Conservation (phyloP, 2,888 invertebrate species). For the Eumacrocentrus americanus region DNA sequence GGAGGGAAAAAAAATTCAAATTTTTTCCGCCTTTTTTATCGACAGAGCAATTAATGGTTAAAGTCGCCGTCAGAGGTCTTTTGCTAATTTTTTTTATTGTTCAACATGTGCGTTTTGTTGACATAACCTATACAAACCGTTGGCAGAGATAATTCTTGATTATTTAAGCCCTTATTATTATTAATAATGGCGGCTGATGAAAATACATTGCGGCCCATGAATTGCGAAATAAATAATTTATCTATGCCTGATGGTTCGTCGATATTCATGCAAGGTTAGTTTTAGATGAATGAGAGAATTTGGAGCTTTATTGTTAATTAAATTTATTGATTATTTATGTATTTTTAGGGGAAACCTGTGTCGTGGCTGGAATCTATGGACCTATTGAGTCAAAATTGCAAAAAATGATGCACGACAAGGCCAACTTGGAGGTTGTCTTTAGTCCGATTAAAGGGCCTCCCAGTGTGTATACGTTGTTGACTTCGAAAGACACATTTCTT, state of each 20-base stretch:
- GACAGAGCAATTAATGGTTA: no score
- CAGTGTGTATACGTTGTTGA: no score
- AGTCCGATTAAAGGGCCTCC: conserved; percentile 79
- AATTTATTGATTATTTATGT: conserved; percentile 16
- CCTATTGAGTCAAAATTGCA: conserved; percentile 80
- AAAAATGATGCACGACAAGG: conserved; percentile 78
- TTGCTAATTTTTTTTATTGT: no score
- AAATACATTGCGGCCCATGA: conserved; percentile 62
- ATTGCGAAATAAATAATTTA: conserved; percentile 75
- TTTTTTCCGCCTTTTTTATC: no score
- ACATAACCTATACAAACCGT: no score
- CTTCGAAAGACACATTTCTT: no score
- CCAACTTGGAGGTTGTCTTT: conserved; percentile 79
- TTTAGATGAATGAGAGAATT: conserved; percentile 22
- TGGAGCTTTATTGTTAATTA: no score
- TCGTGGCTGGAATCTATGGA: conserved; percentile 80
- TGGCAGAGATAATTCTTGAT: no score
- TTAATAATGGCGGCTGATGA: conserved; percentile 39
- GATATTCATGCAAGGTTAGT: conserved; percentile 76
- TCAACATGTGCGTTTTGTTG: no score
- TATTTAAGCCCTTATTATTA: background rate
- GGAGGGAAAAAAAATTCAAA: no score
- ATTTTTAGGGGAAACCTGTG: conserved; percentile 76
- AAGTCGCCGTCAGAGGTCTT: no score
- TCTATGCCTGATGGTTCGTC: conserved; percentile 81